Conservation (phyloP, 1,140 invertebrate genomes). For the Lepidurus couesii region DNA sequence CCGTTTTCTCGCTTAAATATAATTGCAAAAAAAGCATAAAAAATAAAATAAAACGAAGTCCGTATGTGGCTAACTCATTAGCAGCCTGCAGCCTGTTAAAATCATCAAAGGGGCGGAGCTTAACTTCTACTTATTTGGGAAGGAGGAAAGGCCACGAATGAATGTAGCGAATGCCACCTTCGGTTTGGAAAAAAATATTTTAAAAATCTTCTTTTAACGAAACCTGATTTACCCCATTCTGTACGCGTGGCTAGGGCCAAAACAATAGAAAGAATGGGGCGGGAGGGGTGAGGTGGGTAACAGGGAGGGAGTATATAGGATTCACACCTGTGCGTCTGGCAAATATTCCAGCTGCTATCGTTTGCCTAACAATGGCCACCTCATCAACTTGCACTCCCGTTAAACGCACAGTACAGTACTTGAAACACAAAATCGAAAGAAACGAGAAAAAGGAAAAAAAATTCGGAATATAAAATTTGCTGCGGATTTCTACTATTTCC, state of each 20-base stretch:
- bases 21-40: background rate
- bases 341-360: background rate
- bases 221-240: background rate
- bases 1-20: too few species aligned
- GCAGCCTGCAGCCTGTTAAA: background rate
- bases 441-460: background rate
- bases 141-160: background rate
- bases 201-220: too few species aligned
- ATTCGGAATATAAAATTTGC: too few species aligned
- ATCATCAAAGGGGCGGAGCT: background rate
- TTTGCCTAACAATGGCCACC: background rate
- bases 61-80: background rate
- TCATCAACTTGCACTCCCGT: background rate
- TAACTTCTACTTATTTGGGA: background rate
- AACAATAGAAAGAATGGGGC: background rate
- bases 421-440: background rate
- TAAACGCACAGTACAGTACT: too few species aligned
- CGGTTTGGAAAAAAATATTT: too few species aligned
- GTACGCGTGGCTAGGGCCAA: background rate
- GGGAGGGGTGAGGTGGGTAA: background rate
- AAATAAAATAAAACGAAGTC: background rate
- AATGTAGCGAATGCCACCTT: too few species aligned
- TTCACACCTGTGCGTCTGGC: constrained; percentile 12
- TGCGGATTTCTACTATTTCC: too few species aligned
- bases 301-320: background rate